Conservation (phyloP, 2,113 vertebrate genomes). For the Percina caprodes region DNA sequence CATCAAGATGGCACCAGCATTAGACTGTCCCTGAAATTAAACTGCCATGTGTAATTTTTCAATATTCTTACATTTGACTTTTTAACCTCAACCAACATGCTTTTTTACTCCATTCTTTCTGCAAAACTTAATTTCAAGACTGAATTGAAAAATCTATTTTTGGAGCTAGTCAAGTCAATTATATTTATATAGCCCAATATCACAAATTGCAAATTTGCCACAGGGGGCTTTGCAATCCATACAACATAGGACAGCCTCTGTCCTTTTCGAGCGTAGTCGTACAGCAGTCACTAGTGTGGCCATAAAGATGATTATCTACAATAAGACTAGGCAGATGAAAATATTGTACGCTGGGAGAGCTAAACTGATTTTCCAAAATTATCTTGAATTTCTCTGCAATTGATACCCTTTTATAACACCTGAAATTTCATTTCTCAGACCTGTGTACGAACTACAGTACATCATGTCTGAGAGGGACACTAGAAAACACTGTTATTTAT, state of each 20-base stretch:
- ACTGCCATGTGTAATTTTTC: background rate
- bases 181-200: background rate
- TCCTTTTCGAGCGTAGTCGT: background rate
- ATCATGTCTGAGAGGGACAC: background rate
- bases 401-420: conserved; percentile 20
- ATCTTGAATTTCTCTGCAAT: background rate
- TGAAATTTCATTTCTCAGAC: conserved; percentile 1
- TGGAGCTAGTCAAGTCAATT: background rate
- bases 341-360: background rate
- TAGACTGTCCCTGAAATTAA: conserved; percentile 11
- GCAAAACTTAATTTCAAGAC: background rate
- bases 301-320: background rate
- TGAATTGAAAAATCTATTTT: background rate
- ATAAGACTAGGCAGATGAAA: background rate
- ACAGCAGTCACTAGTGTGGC: background rate
- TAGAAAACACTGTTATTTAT: conserved; percentile 9
- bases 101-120: background rate
- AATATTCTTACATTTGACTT: background rate
- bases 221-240: background rate
- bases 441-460: background rate
- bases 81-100: background rate
- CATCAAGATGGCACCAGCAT: conserved; percentile 18
- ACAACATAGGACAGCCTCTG: background rate
- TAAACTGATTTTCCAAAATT: conserved; percentile 13
- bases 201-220: background rate